Base-by-base conservation (phyloP, 2,888 invertebrate genomes). In the Orchesellides sinensis region DNA sequence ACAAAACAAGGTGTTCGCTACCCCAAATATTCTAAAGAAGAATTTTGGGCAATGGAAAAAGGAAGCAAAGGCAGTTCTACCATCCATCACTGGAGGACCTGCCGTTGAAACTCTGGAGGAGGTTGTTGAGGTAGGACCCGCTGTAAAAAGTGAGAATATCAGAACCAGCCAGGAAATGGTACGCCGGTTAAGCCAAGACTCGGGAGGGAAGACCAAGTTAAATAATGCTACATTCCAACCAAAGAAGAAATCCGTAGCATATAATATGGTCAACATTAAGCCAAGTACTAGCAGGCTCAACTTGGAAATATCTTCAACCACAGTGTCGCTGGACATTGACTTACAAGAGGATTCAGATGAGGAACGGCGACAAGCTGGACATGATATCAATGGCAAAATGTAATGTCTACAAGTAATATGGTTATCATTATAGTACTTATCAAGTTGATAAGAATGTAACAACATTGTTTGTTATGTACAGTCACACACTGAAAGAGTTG, bases 311-410 rank as follows among this genome's bases (percentile, higher is more conserved):
- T n/a, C n/a, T n/a, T n/a, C 25, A 1, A 8, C 25, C 25, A 56
- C 56, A 29, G 10, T 63, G 1, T n/a, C n/a, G n/a, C 10, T 63
- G 4, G 45, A 45, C 0, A 17, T 21, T 23, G 61, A 23, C 14
- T 47, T 19, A 19, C 29, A 47, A 0, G 17, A 29, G 1, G 35
- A 65, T 1, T 23, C 5, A 4, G 66, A 66, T 25, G 66, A 21
- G 17, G 63, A 75, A 21, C 35, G 74, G 17, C 14, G 35, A 5
- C 23, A 35, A 25, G 75, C 75, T 1, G 75, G 75, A 12, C n/a
- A 35, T 23, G 75, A 75, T 14, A 66, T 75, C 27, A 65, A 29
- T 25, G 66, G 40, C 19, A 75, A 75, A 75, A 75, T 75, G 75
- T 75, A n/a, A n/a, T 54, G 49, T 35, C 35, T 12, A 35, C 35